Base-by-base conservation (phyloP, 2,113 vertebrate species). In the Dolichallabes microphthalmus region DNA sequence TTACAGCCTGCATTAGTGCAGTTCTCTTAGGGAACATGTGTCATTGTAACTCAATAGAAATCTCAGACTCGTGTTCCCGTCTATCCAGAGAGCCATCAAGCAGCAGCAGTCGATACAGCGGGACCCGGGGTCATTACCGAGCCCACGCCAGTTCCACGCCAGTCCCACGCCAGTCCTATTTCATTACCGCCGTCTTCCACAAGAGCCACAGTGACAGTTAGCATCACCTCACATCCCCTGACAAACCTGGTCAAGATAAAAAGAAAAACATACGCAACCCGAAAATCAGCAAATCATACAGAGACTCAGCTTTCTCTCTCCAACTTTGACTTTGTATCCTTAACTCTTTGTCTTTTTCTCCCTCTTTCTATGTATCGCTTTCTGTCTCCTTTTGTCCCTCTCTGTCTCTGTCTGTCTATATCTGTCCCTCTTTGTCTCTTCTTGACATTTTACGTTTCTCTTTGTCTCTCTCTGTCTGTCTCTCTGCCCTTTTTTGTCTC, bases 1-100 rank as follows among this genome's bases (percentile, higher is more conserved):
- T 74, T 74, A 74, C 82, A 45, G 55, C 69, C 9, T 74, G 58
- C 82, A 84, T 84, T 84, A 84, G 82, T 73, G 69, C 82, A 75
- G 55, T 39, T 74, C 82, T 84, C 82, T 75, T 17, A 75, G 82
- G 82, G 58, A 84, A 76, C 71, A 76, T 84, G 71, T 84, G 82
- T 84, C 82, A 84, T 63, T 84, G 82, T 84, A 84, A 84, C 82
- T 84, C 82, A 84, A 83, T 83, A 83, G 69, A 75, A 82, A 75
- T 30, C 55, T 73, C 69, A 30, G 63, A 76, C 82, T 84, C 45
- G 17, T 73, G 45, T 76, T 63, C 82, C 71, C 82, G 60, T 75
- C 82, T 52, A 63, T 84, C 82, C 71, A 32, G 35, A 75, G 71
- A 76, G 82, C 32, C 57, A 27, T 52, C 25, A 45, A 84, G 63